phyloP scores from a whole-genome alignment of 2,113 vertebrate genomes.

The Neopipo cinnamomea region DNA sequence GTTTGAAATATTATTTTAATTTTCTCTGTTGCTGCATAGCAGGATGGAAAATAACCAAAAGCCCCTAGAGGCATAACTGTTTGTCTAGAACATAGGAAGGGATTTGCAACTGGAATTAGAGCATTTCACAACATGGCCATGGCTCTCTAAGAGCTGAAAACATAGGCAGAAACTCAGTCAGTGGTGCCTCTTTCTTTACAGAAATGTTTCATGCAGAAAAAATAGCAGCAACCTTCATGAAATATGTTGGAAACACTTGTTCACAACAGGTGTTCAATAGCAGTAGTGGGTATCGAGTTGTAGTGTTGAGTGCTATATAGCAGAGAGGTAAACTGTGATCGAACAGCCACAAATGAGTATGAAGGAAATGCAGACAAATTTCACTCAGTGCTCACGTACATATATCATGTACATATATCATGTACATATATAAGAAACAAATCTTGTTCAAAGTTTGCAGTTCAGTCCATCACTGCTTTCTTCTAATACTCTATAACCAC shows the following conservation, averaged over 20 bases:
- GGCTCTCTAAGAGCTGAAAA: background rate
- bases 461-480: background rate
- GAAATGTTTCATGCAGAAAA: background rate
- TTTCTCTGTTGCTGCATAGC: background rate
- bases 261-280: background rate
- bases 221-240: background rate
- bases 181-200: background rate
- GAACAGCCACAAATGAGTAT: background rate
- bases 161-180: background rate
- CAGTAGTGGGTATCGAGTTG: background rate
- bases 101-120: background rate
- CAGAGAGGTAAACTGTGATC: background rate
- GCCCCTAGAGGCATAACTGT: background rate
- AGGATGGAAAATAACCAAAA: background rate
- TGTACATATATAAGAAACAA: background rate
- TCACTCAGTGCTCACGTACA: background rate
- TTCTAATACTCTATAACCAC: background rate
- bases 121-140: background rate
- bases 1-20: slow-evolving; percentile 31
- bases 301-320: background rate
- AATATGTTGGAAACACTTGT: background rate
- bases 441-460: background rate
- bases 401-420: background rate
- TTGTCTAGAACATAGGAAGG: background rate
- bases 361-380: background rate